A percentile compares a stretch with the other conserved stretches of the same genome.
Conservation (phyloP, 92 coral and sea anemone genomes). For the Pocillopora meandrina region DNA sequence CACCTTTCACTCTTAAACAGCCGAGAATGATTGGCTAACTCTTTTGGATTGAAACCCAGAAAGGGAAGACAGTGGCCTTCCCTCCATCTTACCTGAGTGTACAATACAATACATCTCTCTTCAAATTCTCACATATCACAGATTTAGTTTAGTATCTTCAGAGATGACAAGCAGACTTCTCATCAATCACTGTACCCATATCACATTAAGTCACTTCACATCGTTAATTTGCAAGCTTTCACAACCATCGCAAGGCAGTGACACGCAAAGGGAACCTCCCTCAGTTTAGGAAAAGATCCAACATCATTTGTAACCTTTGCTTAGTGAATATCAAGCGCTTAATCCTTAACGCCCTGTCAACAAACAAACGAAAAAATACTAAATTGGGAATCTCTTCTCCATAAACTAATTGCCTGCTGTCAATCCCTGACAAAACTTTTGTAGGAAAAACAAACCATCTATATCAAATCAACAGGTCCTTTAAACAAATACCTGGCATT, state of each 20-base stretch:
- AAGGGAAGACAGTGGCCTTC: slow-evolving; percentile 35
- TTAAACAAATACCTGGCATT: not conserved
- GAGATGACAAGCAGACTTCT: slow-evolving; percentile 51
- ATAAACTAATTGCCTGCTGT: slow-evolving; percentile 5
- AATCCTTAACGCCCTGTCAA: slow-evolving; percentile 57
- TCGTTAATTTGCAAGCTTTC: slow-evolving; percentile 59
- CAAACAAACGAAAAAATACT: slow-evolving; percentile 37
- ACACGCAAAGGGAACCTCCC: slow-evolving; percentile 47
- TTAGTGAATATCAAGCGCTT: slow-evolving; percentile 55
- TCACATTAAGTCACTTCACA: slow-evolving; percentile 57
- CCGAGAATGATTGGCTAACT: no score
- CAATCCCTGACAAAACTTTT: not conserved
- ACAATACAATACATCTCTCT: slow-evolving; percentile 6
- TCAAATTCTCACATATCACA: slow-evolving; percentile 53
- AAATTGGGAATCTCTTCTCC: slow-evolving; percentile 31
- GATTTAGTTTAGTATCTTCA: slow-evolving; percentile 47
- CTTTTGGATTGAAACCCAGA: slow-evolving; percentile 10
- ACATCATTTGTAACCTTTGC: slow-evolving; percentile 46
- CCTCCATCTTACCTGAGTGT: slow-evolving; percentile 40
- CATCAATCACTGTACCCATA: slow-evolving; percentile 60
- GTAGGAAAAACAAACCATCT: not conserved
- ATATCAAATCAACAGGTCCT: no score
- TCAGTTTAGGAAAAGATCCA: slow-evolving; percentile 53
- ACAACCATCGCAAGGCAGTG: slow-evolving; percentile 48
- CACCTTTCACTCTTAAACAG: no score